A percentile compares a stretch with the other conserved stretches of the same genome.
These are phyloP conservation scores for Jacana jacana DNA, from an alignment of 2,113 vertebrate genomes.

Conservation along the genomic window DNA sequence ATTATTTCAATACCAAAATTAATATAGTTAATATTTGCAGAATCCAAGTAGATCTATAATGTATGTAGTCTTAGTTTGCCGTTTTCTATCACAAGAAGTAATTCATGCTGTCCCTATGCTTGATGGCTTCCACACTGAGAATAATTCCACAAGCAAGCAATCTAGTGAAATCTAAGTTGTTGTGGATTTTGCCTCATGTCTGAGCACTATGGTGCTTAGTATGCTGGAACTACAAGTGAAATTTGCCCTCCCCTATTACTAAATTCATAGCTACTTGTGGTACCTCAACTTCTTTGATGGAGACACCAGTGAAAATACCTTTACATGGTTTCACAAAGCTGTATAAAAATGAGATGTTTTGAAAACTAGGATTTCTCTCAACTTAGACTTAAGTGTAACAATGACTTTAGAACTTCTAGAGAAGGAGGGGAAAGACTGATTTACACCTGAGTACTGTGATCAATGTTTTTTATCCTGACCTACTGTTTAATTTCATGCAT, in stretches of 20 bases:
- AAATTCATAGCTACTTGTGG: not conserved
- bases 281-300: not conserved
- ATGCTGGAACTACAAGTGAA: not conserved
- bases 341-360: not conserved
- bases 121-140: not conserved
- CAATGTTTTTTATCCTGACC: not conserved
- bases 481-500: not conserved
- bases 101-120: not conserved
- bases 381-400: not conserved
- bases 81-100: not conserved
- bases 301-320: not conserved
- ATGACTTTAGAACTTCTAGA: not conserved
- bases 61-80: not conserved
- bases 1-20: not conserved
- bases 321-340: not conserved
- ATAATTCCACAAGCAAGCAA: not conserved
- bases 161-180: not conserved
- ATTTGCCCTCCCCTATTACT: not conserved
- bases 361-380: not conserved
- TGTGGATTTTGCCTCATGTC: not conserved
- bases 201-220: not conserved
- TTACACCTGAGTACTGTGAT: not conserved
- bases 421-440: rapidly evolving
- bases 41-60: not conserved
- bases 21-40: not conserved